These are phyloP conservation scores for Bombyx mori DNA, from an alignment of 1,140 invertebrate genomes.

Conservation along the genomic window DNA sequence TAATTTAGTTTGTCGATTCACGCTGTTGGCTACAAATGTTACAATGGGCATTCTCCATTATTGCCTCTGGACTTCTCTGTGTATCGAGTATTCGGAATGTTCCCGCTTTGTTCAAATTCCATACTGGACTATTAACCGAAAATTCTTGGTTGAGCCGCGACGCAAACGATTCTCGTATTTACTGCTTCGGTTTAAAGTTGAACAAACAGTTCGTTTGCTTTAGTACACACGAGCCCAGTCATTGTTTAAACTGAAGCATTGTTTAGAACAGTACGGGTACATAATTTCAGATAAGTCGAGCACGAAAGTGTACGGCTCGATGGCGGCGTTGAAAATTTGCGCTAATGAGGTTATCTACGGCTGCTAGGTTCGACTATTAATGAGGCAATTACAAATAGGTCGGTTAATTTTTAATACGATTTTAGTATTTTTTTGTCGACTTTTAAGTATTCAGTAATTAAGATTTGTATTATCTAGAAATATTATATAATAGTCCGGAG, in stretches of 20 bases:
- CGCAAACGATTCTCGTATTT: not conserved
- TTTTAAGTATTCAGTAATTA: no score
- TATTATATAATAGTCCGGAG: no score
- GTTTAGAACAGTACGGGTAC: slow-evolving; percentile 17
- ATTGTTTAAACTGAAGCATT: slow-evolving; percentile 22
- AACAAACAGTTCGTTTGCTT: no score
- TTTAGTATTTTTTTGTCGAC: no score
- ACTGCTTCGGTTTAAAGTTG: not conserved
- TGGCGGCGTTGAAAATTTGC: no score
- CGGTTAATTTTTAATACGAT: no score
- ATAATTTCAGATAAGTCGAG: slow-evolving; percentile 10
- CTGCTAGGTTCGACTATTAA: no score
- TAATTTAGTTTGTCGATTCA: slow-evolving; percentile 7
- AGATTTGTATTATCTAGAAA: no score
- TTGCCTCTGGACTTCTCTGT: slow-evolving; percentile 11
- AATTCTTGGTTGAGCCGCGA: slow-evolving; percentile 9
- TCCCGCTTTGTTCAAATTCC: slow-evolving; percentile 18
- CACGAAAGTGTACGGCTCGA: no score
- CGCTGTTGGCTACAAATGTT: slow-evolving; percentile 17
- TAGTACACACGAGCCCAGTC: slow-evolving; percentile 8
- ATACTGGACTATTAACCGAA: slow-evolving; percentile 14
- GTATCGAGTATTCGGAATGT: slow-evolving; percentile 11
- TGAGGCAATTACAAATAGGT: no score
- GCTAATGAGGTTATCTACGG: no score
- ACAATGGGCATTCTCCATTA: slow-evolving; percentile 16